These are phyloP conservation scores for Monoplex corrugatus DNA, from an alignment of 2,888 invertebrate species.

Conservation along the genomic window DNA sequence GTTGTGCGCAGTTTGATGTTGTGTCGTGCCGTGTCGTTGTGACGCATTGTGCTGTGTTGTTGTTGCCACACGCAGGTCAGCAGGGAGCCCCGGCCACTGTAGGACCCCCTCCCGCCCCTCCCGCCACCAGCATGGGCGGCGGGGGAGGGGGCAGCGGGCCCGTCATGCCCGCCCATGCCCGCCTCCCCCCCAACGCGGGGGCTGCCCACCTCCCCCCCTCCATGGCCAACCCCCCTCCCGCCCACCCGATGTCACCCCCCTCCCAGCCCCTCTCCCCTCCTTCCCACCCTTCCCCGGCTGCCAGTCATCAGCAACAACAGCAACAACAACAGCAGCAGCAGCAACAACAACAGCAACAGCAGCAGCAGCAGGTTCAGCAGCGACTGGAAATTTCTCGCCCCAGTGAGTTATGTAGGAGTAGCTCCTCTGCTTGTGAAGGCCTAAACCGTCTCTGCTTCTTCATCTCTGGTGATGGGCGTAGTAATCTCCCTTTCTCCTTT, in stretches of 20 bases:
- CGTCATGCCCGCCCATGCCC: slow-evolving; percentile 38
- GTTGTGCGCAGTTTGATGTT: neutral
- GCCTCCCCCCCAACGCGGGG: neutral
- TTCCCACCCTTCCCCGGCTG: slow-evolving; percentile 52
- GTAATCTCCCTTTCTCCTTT: no score
- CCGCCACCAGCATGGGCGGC: slow-evolving; percentile 38
- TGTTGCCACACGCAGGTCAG: slow-evolving; percentile 45
- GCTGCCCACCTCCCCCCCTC: neutral
- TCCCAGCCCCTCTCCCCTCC: slow-evolving; percentile 53
- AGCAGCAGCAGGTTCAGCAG: slow-evolving; percentile 36
- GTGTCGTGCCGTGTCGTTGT: neutral
- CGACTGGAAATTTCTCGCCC: slow-evolving; percentile 54
- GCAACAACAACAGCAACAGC: slow-evolving; percentile 88
- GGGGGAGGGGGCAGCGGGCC: neutral
- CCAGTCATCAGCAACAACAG: slow-evolving; percentile 47
- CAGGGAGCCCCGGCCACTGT: slow-evolving; percentile 32
- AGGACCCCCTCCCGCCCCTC: slow-evolving; percentile 31
- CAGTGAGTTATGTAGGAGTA: slow-evolving; percentile 54
- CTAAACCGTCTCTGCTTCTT: no score
- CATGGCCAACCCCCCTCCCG: neutral
- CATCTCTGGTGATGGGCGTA: no score
- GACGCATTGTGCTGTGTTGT: slow-evolving; percentile 36
- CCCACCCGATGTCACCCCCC: slow-evolving; percentile 49
- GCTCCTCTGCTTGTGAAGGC: slow-evolving; percentile 31
- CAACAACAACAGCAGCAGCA: slow-evolving; percentile 44